Conservation (phyloP, 2,888 invertebrate genomes). For the Venusia cambrica region DNA sequence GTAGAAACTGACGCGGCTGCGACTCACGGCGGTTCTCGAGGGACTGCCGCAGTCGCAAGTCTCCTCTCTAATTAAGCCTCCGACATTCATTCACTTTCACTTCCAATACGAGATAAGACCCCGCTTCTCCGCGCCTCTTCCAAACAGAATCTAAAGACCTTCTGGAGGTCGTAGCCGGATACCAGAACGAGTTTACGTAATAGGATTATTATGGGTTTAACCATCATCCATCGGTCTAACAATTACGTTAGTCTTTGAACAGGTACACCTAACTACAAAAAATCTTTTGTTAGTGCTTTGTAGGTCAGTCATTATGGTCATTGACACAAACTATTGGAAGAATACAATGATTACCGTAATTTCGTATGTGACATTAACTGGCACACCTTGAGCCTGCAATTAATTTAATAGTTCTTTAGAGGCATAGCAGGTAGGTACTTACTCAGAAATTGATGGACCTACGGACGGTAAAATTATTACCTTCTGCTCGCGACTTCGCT, state of each 20-base stretch:
- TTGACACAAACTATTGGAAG: no score
- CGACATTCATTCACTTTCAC: slow-evolving; percentile 80
- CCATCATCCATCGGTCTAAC: slow-evolving; percentile 13
- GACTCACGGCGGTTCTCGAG: slow-evolving; percentile 63
- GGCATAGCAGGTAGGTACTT: no score
- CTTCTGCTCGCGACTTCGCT: no score
- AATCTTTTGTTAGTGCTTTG: no score
- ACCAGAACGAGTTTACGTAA: slow-evolving; percentile 55
- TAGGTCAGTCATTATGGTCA: no score
- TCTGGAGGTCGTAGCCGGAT: slow-evolving; percentile 75
- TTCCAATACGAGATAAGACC: slow-evolving; percentile 74
- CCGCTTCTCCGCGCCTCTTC: slow-evolving; percentile 59
- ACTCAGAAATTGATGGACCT: no score
- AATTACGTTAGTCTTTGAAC: slow-evolving; percentile 4
- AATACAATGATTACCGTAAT: no score
- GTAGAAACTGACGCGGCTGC: slow-evolving; percentile 52
- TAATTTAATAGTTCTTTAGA: no score
- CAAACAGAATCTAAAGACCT: slow-evolving; percentile 63
- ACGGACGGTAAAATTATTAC: no score
- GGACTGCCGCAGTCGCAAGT: slow-evolving; percentile 70
- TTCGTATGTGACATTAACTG: no score
- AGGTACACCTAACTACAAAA: no score
- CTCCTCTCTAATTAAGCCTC: slow-evolving; percentile 80
- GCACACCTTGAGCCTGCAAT: no score
- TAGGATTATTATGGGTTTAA: slow-evolving; percentile 36